Base-by-base conservation (phyloP, 1,140 invertebrate species). In the Orius insidiosus region DNA sequence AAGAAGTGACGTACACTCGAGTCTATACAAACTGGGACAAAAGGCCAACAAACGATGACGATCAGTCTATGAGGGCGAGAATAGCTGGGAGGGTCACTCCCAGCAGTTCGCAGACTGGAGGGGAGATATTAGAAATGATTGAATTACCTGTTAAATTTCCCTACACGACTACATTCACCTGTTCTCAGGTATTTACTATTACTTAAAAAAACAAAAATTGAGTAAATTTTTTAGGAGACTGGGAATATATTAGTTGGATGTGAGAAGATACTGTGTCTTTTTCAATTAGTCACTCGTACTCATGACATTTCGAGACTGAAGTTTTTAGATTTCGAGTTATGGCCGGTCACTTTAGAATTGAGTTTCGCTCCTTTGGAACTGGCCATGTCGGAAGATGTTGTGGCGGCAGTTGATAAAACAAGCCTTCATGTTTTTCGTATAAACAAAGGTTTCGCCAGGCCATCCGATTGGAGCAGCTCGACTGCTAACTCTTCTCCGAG, bases 41-140 rank as follows among this genome's bases (percentile, higher is more conserved):
- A 11, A 58, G 54, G 31, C 54, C 60, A 1, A 58, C 59, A 1
- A 58, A 58, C 47, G 64, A 63, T 46, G 54, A 46, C 52, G 48
- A 67, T 63, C 72, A 74, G 45, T 66, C 75, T 7, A 76, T 80
- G 70, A 62, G 74, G 47, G 77, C 77, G 2, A 63, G 78, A 44
- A 78, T 80, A 33, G 77, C 78, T 10, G 76, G 76, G 1, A 56
- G 74, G 39, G 75, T 78, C 1, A 78, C 75, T 2, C 72, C 74
- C 0, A 74, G 71, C 45, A 46, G 53, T 45, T 44, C 49, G 33
- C 53, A 54, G 18, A 55, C 50, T 34, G 47, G 53, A 45, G 49
- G 52, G 34, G 55, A 53, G 34, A 35, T 49, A 14, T 57, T 78
- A 31, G 75, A 78, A 55, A 78, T 79, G 74, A 74, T 79, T 47